Percentiles rank a stretch among this genome's conserved stretches.
Evolutionary conservation across 2,888 invertebrate species (phyloP).

Genomic region (Elmis aenea): DNA sequence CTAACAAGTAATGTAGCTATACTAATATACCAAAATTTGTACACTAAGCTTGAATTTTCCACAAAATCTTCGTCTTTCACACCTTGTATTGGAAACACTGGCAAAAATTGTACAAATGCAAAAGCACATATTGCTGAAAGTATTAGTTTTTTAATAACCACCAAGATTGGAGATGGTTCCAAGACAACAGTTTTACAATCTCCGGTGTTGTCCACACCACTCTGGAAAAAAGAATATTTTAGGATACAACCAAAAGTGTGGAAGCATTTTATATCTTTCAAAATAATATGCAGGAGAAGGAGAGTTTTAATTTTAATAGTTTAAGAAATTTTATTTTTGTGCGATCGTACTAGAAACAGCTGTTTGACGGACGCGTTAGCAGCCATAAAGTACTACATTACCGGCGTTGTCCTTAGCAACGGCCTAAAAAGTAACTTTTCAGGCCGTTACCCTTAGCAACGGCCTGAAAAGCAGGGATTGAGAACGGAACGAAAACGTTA

Average conservation of each 20-base stretch:
- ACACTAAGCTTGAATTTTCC: slow-evolving; percentile 52
- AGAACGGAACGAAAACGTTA: too few species aligned
- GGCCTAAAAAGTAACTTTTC: too few species aligned
- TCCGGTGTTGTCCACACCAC: slow-evolving; percentile 47
- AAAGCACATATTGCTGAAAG: slow-evolving; percentile 67
- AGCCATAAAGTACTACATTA: too few species aligned
- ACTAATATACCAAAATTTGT: slow-evolving; percentile 71
- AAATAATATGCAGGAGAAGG: not conserved
- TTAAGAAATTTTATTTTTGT: too few species aligned
- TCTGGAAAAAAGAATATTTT: slow-evolving; percentile 37
- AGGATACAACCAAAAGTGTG: slow-evolving; percentile 6
- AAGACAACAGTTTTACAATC: slow-evolving; percentile 48
- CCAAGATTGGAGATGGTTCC: slow-evolving; percentile 68
- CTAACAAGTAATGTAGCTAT: slow-evolving; percentile 73
- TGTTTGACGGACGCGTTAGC: too few species aligned
- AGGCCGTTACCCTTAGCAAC: too few species aligned
- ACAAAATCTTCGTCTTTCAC: slow-evolving; percentile 67
- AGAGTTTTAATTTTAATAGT: too few species aligned
- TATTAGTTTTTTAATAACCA: slow-evolving; percentile 68
- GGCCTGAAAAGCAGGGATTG: too few species aligned
- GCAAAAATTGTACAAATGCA: slow-evolving; percentile 64
- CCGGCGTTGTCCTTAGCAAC: too few species aligned
- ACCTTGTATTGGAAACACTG: slow-evolving; percentile 65
- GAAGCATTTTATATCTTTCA: slow-evolving; percentile 1
- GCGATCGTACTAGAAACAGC: too few species aligned